A percentile compares a stretch with the other conserved stretches of the same genome.
Evolutionary conservation across 2,113 vertebrate genomes (phyloP).

Genomic region (Cygnus buccinator): DNA sequence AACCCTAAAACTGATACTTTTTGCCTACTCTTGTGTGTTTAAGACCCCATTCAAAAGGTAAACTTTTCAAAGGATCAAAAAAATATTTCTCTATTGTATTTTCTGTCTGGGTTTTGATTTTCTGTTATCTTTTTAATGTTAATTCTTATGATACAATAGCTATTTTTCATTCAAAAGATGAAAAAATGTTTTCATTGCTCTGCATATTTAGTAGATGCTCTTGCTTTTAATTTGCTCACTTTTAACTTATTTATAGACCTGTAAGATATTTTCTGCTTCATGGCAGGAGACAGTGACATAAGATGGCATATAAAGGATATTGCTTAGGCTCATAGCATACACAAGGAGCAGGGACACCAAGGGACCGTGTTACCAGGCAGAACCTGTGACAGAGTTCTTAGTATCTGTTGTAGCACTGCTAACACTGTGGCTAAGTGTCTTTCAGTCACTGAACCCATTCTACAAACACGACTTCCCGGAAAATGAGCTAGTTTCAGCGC

Average conservation of each 20-base stretch:
- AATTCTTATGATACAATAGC: neutral
- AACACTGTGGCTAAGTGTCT: neutral
- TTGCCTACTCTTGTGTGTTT: neutral
- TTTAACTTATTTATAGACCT: neutral
- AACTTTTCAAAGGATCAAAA: neutral
- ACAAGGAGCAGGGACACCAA: neutral
- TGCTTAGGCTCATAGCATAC: neutral
- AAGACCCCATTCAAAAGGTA: neutral
- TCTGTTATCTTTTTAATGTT: neutral
- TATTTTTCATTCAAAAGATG: neutral
- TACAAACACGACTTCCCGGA: neutral
- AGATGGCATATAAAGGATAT: neutral
- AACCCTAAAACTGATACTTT: neutral
- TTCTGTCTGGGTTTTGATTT: neutral
- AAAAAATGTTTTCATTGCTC: neutral
- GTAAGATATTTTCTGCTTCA: neutral
- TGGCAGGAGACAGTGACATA: neutral
- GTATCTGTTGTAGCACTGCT: neutral
- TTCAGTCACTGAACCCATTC: neutral
- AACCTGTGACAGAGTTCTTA: neutral
- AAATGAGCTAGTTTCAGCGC: accelerated
- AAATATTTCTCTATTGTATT: neutral
- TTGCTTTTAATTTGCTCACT: neutral
- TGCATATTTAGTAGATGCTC: neutral
- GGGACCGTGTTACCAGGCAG: neutral